Evolutionary conservation across 2,797 vertebrate species (phyloP).

Genomic region (Gadopsis marmoratus): DNA sequence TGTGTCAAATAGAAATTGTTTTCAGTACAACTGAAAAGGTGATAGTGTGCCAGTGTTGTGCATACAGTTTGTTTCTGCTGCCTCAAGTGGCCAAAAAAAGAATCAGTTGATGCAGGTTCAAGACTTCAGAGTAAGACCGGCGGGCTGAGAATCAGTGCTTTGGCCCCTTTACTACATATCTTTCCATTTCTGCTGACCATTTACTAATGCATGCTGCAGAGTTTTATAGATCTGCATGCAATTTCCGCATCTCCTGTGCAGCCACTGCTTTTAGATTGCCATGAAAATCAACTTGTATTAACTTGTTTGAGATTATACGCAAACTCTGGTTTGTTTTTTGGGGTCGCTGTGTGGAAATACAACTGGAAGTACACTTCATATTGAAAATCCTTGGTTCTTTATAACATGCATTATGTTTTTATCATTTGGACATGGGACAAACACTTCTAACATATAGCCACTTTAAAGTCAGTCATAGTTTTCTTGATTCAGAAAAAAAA

Average conservation of each 20-base stretch:
- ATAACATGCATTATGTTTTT: neutral
- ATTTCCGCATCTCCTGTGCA: neutral
- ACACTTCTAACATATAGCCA: neutral
- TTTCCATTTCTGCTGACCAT: neutral
- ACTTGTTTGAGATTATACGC: slow-evolving; percentile 31
- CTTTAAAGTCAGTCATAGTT: neutral
- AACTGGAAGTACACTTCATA: neutral
- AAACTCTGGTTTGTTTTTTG: neutral
- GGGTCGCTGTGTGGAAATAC: neutral
- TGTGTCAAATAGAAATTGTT: neutral
- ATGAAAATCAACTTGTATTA: slow-evolving; percentile 27
- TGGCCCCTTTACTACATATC: neutral
- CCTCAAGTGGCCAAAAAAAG: neutral
- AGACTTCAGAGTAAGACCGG: neutral
- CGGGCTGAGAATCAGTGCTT: neutral
- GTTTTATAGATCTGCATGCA: neutral
- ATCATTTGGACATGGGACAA: neutral
- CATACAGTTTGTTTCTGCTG: neutral
- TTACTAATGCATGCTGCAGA: neutral
- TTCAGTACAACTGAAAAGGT: neutral
- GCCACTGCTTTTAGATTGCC: slow-evolving; percentile 13
- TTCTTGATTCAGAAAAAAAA: neutral
- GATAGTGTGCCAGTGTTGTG: neutral
- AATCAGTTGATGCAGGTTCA: neutral
- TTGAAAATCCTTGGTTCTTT: neutral